A percentile compares a stretch with the other conserved stretches of the same genome.
phyloP scores from a whole-genome alignment of 2,113 vertebrate species.

The Lophius piscatorius region DNA sequence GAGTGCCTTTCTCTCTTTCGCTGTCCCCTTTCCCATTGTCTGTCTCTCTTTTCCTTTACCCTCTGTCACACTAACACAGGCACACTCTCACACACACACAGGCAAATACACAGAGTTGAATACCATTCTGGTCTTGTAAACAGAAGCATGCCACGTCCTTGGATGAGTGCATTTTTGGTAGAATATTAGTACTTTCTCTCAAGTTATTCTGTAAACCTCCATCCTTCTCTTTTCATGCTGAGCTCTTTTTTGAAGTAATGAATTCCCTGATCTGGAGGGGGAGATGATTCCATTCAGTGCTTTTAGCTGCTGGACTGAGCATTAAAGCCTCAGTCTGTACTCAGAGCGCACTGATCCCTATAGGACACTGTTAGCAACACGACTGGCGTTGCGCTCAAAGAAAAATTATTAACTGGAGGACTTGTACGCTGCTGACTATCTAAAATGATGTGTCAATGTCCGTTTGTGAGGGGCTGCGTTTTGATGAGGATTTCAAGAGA shows the following conservation, averaged over 20 bases:
- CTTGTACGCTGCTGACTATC: slow-evolving; percentile 16
- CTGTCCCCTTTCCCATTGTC: neutral
- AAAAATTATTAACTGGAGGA: slow-evolving; percentile 30
- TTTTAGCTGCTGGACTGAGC: slow-evolving; percentile 60
- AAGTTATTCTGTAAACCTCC: slow-evolving; percentile 1
- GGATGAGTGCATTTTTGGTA: slow-evolving; percentile 19
- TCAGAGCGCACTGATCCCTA: slow-evolving; percentile 38
- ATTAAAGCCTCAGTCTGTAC: slow-evolving; percentile 39
- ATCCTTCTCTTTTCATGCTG: slow-evolving; percentile 11
- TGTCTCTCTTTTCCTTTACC: neutral
- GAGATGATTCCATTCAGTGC: slow-evolving; percentile 56
- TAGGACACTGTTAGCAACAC: slow-evolving; percentile 42
- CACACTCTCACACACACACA: neutral
- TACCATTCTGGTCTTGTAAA: slow-evolving; percentile 11
- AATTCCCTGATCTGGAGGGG: slow-evolving; percentile 59
- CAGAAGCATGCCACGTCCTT: slow-evolving; percentile 1
- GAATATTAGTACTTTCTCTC: slow-evolving; percentile 6
- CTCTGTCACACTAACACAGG: neutral
- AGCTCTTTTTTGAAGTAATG: slow-evolving; percentile 62
- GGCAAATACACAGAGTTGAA: neutral
- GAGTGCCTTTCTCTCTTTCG: neutral
- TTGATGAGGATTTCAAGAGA: neutral
- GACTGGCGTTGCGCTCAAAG: slow-evolving; percentile 32
- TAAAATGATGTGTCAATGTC: neutral
- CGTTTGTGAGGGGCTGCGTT: no score